A percentile compares a stretch with the other conserved stretches of the same genome.
Evolutionary conservation across 2,888 invertebrate species (phyloP).

Genomic region (Stenolophus ochropezus): DNA sequence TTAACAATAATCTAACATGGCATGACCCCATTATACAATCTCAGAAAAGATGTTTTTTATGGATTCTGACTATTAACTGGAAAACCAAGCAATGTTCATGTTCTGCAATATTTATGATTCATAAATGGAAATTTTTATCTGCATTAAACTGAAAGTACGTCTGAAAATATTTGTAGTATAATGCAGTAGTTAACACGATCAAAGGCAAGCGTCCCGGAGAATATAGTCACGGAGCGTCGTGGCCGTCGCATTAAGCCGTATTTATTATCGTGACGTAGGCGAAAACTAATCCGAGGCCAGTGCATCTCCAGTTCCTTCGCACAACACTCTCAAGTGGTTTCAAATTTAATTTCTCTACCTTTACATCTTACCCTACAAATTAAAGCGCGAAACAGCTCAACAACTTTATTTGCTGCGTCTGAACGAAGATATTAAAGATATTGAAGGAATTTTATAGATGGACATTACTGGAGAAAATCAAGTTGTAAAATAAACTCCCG

Average conservation of each 20-base stretch:
- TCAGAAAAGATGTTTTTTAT: too few relatives aligned
- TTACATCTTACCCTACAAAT: background rate
- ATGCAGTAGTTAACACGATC: background rate
- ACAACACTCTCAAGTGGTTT: background rate
- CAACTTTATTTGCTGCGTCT: background rate
- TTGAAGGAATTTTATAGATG: background rate
- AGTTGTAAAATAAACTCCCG: background rate
- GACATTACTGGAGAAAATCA: background rate
- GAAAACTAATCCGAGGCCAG: background rate
- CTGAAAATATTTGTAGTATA: background rate
- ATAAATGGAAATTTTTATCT: too few relatives aligned
- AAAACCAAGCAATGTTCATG: too few relatives aligned
- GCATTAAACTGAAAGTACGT: too few relatives aligned
- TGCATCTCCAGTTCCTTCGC: background rate
- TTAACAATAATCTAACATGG: too few relatives aligned
- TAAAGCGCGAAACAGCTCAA: background rate
- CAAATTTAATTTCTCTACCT: background rate
- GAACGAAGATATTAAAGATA: background rate
- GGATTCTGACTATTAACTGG: too few relatives aligned
- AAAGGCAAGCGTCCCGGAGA: background rate
- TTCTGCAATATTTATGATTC: too few relatives aligned
- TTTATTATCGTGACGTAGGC: background rate
- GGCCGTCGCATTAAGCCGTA: background rate
- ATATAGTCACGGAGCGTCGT: background rate
- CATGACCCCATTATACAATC: too few relatives aligned